Evolutionary conservation across 2,797 vertebrate genomes (phyloP).

Genomic region (Mergus octosetaceus): DNA sequence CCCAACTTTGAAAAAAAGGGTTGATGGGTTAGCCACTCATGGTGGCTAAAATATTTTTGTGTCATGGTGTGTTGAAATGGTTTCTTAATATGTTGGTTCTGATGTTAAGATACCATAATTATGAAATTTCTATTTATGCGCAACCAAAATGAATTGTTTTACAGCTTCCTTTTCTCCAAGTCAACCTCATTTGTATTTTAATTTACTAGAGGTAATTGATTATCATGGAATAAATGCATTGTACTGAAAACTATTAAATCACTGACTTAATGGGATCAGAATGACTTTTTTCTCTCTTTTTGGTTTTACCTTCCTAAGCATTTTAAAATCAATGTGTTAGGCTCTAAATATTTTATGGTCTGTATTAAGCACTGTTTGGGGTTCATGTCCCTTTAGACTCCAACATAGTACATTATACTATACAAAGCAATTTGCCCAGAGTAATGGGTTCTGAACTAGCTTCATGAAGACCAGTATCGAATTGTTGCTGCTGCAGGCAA

Average conservation of each 20-base stretch:
- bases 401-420: conserved; percentile 65
- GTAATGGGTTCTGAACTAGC: conserved; percentile 77
- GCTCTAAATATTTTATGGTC: conserved; percentile 81
- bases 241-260: conserved; percentile 73
- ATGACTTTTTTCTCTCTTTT: not conserved
- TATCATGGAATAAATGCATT: conserved; percentile 72
- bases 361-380: conserved; percentile 76
- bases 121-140: conserved; percentile 54
- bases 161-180: conserved; percentile 50
- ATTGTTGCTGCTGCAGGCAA: conserved; percentile 67
- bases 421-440: conserved; percentile 78
- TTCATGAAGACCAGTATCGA: conserved; percentile 65
- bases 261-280: conserved; percentile 56
- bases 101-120: conserved; percentile 38
- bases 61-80: not conserved
- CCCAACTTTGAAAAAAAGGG: not conserved
- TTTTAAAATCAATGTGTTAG: conserved; percentile 74
- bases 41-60: not conserved
- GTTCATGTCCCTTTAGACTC: conserved; percentile 66
- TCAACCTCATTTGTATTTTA: conserved; percentile 74
- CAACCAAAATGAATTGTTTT: conserved; percentile 60
- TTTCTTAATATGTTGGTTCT: not conserved
- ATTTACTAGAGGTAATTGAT: conserved; percentile 77
- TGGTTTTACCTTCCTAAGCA: conserved; percentile 66
- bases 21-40: not conserved